phyloP scores from a whole-genome alignment of 2,113 vertebrate genomes.

The Neolamprologus falcicula region DNA sequence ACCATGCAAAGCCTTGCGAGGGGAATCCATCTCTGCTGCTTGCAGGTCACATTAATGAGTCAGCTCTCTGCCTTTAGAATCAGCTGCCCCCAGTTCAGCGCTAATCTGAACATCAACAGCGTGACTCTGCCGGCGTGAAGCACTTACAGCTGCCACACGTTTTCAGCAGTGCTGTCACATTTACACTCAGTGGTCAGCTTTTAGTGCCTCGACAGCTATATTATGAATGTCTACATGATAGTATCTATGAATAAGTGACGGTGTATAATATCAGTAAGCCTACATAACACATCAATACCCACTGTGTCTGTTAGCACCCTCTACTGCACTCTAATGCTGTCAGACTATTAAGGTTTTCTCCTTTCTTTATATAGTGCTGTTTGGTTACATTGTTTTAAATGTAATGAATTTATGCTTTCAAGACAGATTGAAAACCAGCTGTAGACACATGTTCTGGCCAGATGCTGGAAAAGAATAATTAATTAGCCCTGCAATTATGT shows the following conservation, averaged over 20 bases:
- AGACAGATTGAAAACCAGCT: not conserved
- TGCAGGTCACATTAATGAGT: conserved; percentile 52
- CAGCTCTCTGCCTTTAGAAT: conserved; percentile 36
- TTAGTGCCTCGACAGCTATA: not conserved
- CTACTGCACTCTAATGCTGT: not conserved
- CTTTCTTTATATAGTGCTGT: not conserved
- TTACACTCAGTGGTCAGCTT: not conserved
- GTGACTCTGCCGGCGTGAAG: not conserved
- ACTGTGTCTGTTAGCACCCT: not conserved
- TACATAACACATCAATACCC: not conserved
- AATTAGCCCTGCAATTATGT: not conserved
- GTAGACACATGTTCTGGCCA: not conserved
- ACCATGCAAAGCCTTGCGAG: conserved; percentile 2
- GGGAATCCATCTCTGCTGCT: conserved; percentile 19
- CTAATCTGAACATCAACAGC: not conserved
- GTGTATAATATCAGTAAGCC: not conserved
- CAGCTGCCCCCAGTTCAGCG: not conserved
- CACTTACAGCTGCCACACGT: not conserved
- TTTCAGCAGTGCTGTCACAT: not conserved
- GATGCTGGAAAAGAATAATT: not conserved
- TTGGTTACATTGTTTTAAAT: not conserved
- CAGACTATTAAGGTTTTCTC: not conserved
- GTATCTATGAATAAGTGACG: not conserved
- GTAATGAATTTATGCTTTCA: not conserved
- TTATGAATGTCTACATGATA: not conserved